Conservation (phyloP, 2,113 vertebrate genomes). For the Cathartes aura region DNA sequence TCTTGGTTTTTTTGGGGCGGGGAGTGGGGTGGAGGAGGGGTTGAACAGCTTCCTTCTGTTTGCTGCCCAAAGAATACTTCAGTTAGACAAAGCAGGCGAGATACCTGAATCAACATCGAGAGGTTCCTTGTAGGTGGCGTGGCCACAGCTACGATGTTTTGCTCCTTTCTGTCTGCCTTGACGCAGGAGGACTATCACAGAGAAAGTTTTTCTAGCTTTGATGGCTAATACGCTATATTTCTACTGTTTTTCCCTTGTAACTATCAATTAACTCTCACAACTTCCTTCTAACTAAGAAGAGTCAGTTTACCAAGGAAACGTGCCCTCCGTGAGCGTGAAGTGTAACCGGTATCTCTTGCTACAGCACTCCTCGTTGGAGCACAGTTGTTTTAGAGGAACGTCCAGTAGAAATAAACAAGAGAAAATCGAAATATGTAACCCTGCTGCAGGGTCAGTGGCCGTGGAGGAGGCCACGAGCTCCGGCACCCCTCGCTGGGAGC, state of each 20-base stretch:
- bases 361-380: neutral
- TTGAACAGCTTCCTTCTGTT: neutral
- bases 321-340: neutral
- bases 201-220: neutral
- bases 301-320: fast-evolving
- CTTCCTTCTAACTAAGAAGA: neutral
- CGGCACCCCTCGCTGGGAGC: neutral
- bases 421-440: neutral
- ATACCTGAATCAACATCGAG: neutral
- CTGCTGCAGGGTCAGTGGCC: neutral
- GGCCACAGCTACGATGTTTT: neutral
- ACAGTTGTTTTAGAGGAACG: neutral
- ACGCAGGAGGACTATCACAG: neutral
- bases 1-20: neutral
- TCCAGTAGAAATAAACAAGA: neutral
- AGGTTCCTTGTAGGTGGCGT: neutral
- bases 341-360: neutral
- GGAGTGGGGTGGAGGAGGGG: neutral
- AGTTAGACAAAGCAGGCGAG: neutral
- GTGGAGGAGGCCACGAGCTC: neutral
- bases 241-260: neutral
- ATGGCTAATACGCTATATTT: neutral
- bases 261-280: neutral
- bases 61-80: neutral
- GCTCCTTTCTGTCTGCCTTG: neutral